Conservation (phyloP, 2,113 vertebrate genomes). For the Otis tarda region DNA sequence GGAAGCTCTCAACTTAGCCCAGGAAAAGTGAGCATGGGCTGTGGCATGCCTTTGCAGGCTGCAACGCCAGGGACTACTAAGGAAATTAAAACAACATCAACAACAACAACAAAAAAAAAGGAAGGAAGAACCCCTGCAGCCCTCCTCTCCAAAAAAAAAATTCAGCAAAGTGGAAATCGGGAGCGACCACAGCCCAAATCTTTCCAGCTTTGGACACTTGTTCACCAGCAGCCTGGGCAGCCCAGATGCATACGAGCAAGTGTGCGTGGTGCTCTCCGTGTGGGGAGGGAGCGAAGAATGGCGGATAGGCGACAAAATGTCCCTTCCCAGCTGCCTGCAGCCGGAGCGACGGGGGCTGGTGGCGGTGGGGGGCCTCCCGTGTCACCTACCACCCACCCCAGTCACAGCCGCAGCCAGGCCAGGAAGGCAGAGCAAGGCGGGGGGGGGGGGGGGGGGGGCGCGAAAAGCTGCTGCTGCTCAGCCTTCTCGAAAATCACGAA, state of each 20-base stretch:
- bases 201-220: conserved; percentile 24
- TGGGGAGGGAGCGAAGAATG: neutral
- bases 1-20: neutral
- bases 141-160: neutral
- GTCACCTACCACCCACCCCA: neutral
- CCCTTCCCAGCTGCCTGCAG: neutral
- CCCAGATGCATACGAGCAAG: neutral
- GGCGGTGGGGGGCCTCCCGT: conserved; percentile 11
- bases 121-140: neutral
- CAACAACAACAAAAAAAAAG: no score
- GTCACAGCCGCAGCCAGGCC: neutral
- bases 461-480: neutral
- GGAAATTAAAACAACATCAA: neutral
- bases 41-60: neutral
- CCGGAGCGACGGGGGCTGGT: neutral
- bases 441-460: no score
- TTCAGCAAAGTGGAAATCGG: neutral
- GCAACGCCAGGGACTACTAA: neutral
- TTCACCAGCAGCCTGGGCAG: neutral
- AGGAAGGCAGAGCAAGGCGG: neutral
- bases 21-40: neutral
- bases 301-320: conserved; percentile 28
- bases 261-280: neutral
- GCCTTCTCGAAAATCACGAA: neutral
- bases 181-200: neutral